These are phyloP conservation scores for Vimba vimba DNA, from an alignment of 2,113 vertebrate species.

Conservation along the genomic window DNA sequence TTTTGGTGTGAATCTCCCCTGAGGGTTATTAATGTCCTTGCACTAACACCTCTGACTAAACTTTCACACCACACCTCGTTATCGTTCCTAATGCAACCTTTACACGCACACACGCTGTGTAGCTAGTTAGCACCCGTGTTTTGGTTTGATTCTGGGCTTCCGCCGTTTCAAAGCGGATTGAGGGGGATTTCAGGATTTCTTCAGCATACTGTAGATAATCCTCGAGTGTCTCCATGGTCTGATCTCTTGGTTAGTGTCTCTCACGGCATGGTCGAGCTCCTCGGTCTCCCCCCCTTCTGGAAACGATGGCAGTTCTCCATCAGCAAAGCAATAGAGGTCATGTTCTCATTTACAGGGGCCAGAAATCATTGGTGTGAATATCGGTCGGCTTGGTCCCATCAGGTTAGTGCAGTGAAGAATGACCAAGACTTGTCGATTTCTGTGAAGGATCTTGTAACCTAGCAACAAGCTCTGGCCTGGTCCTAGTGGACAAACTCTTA, in stretches of 20 bases:
- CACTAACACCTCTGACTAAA: conserved; percentile 41
- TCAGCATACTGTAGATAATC: conserved; percentile 59
- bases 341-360: conserved; percentile 50
- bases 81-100: conserved; percentile 30
- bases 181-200: conserved; percentile 59
- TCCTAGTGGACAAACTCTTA: conserved; percentile 35
- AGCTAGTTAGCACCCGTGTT: conserved; percentile 33
- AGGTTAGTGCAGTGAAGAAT: conserved; percentile 42
- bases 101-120: conserved; percentile 25
- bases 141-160: conserved; percentile 50
- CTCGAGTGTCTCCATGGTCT: conserved; percentile 47
- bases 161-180: conserved; percentile 56
- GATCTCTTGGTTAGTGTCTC: conserved; percentile 43
- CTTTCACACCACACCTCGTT: conserved; percentile 49
- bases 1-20: conserved; percentile 31
- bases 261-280: conserved; percentile 8
- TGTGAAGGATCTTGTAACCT: conserved; percentile 54
- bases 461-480: conserved; percentile 53
- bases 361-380: conserved; percentile 51
- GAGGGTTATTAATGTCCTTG: conserved; percentile 38
- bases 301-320: conserved; percentile 46
- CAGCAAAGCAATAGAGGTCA: conserved; percentile 43
- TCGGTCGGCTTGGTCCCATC: conserved; percentile 46
- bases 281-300: neutral
- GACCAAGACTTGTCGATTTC: conserved; percentile 52